phyloP scores from a whole-genome alignment of 2,888 invertebrate genomes.

The Caenorhabditis drosophilae region DNA sequence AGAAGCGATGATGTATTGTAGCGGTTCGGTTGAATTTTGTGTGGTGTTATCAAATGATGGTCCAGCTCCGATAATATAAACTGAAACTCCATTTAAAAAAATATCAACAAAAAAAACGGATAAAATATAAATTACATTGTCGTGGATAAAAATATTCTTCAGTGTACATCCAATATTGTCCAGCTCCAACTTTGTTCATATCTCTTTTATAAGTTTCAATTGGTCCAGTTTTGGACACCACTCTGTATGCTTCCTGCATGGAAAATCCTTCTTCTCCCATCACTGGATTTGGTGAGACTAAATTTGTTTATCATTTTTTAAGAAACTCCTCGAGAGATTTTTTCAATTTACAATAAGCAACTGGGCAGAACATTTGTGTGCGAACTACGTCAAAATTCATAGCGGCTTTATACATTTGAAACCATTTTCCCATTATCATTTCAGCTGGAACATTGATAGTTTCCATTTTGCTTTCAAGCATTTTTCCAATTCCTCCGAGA shows the following conservation, averaged over 20 bases:
- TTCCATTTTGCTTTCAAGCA: slow-evolving; percentile 64
- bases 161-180: slow-evolving; percentile 70
- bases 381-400: slow-evolving; percentile 69
- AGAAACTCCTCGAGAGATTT: no score
- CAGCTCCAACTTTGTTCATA: slow-evolving; percentile 67
- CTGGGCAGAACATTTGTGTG: slow-evolving; percentile 69
- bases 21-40: slow-evolving; percentile 54
- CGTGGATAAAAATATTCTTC: slow-evolving; percentile 69
- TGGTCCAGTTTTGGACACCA: slow-evolving; percentile 67
- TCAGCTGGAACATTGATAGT: slow-evolving; percentile 67
- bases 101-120: no score
- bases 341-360: slow-evolving; percentile 67
- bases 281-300: slow-evolving; percentile 67
- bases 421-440: slow-evolving; percentile 68
- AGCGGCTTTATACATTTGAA: slow-evolving; percentile 69
- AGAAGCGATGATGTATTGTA: slow-evolving; percentile 68
- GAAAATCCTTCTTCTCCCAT: slow-evolving; percentile 69
- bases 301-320: no score
- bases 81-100: no score
- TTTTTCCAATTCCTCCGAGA: slow-evolving; percentile 67
- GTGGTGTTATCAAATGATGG: slow-evolving; percentile 66
- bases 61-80: slow-evolving; percentile 68
- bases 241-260: slow-evolving; percentile 69
- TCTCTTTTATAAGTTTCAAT: slow-evolving; percentile 69
- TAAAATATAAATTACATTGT: slow-evolving; percentile 62